Conservation (phyloP, 2,888 invertebrate genomes). For the Cephus nigrinus region DNA sequence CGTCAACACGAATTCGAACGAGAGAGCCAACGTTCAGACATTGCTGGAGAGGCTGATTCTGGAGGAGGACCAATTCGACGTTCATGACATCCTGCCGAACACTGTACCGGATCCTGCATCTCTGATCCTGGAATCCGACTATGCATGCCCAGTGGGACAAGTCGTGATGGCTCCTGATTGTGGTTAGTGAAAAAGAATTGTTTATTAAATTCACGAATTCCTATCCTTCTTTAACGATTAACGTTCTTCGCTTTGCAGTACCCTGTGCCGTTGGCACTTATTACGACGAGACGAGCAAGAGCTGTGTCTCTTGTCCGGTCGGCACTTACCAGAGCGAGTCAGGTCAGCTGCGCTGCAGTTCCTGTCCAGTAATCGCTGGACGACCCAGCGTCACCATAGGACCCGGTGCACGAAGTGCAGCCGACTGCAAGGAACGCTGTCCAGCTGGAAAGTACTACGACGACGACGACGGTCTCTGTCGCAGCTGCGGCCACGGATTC, state of each 20-base stretch:
- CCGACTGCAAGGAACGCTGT: conserved; percentile 93
- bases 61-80: conserved; percentile 94
- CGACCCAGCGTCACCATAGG: conserved; percentile 89
- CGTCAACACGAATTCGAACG: conserved; percentile 86
- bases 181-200: conserved; percentile 70
- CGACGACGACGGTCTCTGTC: conserved; percentile 86
- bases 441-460: conserved; percentile 95
- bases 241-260: conserved; percentile 68
- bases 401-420: conserved; percentile 86
- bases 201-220: neutral
- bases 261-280: conserved; percentile 93
- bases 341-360: conserved; percentile 87
- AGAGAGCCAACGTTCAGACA: conserved; percentile 84
- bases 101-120: conserved; percentile 95
- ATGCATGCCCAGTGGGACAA: conserved; percentile 92
- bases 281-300: conserved; percentile 80
- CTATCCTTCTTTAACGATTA: neutral
- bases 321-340: conserved; percentile 95
- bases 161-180: conserved; percentile 95
- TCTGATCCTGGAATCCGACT: conserved; percentile 86
- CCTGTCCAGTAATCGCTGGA: conserved; percentile 92
- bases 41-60: conserved; percentile 90
- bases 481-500: conserved; percentile 93
- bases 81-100: conserved; percentile 91
- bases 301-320: conserved; percentile 85